These are phyloP conservation scores for Flabesymbios commensalis DNA, from an alignment of 2,888 invertebrate genomes.

Conservation along the genomic window DNA sequence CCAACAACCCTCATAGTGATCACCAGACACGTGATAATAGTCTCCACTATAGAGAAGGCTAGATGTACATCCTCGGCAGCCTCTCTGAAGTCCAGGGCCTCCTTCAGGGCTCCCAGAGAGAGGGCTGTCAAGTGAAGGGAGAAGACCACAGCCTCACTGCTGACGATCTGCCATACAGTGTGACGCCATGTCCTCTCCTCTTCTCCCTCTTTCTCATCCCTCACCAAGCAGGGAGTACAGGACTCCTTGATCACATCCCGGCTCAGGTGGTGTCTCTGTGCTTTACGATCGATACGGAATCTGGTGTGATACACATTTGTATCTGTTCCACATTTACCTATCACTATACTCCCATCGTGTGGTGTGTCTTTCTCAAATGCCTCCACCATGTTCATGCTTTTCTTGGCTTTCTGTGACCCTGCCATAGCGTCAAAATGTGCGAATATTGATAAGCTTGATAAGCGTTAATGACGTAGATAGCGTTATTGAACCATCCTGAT, in stretches of 20 bases:
- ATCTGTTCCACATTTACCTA: conserved; percentile 5
- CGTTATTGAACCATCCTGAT: too few species aligned
- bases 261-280: background rate
- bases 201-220: background rate
- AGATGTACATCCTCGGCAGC: conserved; percentile 10
- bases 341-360: conserved; percentile 6
- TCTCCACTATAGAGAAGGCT: conserved; percentile 9
- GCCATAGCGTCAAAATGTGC: too few species aligned
- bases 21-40: conserved; percentile 1
- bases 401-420: too few species aligned
- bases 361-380: background rate
- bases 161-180: conserved; percentile 4
- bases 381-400: too few species aligned
- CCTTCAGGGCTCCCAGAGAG: conserved; percentile 17
- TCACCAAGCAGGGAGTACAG: conserved; percentile 1
- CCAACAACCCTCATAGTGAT: background rate
- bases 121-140: conserved; percentile 13
- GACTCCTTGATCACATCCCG: conserved; percentile 4
- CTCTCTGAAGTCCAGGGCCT: conserved; percentile 1
- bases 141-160: conserved; percentile 13
- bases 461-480: too few species aligned
- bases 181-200: background rate
- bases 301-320: conserved; percentile 12
- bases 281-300: conserved; percentile 4
- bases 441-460: too few species aligned